phyloP scores from a whole-genome alignment of 1,140 invertebrate species.

The Pomacea maculata region DNA sequence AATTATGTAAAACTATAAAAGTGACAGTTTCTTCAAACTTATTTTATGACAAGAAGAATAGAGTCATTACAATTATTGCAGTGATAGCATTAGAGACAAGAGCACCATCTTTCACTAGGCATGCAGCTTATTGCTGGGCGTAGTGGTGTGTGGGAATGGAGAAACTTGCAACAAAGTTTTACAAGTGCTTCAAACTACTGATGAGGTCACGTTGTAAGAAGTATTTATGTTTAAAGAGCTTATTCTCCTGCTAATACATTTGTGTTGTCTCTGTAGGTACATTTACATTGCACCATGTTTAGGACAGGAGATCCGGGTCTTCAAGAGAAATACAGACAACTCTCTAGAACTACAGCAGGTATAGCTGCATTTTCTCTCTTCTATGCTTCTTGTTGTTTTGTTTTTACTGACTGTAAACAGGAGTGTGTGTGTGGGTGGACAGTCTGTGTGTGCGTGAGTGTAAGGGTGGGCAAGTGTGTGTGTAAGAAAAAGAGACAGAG shows the following conservation, averaged over 20 bases:
- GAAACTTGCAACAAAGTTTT: neutral
- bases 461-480: neutral
- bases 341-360: constrained; percentile 31
- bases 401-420: no score
- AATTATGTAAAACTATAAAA: no score
- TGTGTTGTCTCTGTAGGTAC: constrained; percentile 23
- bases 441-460: no score
- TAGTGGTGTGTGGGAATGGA: neutral
- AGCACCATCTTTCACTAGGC: neutral
- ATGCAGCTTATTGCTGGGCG: no score
- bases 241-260: neutral
- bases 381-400: no score
- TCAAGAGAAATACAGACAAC: constrained; percentile 28
- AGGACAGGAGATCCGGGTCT: constrained; percentile 30
- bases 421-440: no score
- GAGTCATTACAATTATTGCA: no score
- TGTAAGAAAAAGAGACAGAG: neutral
- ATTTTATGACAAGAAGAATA: no score
- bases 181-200: no score
- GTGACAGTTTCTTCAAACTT: no score
- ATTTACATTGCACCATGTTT: constrained; percentile 30
- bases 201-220: no score
- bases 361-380: neutral
- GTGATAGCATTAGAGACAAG: neutral
- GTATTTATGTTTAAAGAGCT: neutral